Evolutionary conservation across 2,797 vertebrate genomes (phyloP).

Genomic region (Coregonus ussuriensis): DNA sequence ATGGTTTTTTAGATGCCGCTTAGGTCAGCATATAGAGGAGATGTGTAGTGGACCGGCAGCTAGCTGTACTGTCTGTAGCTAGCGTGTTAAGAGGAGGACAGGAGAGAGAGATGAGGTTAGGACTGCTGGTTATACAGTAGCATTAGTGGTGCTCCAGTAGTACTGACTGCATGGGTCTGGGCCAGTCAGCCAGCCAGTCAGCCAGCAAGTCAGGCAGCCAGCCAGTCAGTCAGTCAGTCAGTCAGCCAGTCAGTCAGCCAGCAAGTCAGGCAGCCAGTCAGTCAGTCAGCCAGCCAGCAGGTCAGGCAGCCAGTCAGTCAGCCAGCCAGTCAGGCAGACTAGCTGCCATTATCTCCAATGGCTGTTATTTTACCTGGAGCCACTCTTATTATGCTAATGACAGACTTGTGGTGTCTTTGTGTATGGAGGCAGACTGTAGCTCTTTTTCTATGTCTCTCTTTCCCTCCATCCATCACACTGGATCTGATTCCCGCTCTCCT

Average conservation of each 20-base stretch:
- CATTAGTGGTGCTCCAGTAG: slow-evolving; percentile 44
- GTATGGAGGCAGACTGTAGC: slow-evolving; percentile 56
- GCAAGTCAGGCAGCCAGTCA: no score
- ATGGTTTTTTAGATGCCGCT: neutral
- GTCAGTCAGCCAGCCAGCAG: no score
- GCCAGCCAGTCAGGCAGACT: slow-evolving; percentile 24
- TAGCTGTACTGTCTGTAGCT: neutral
- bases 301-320: no score
- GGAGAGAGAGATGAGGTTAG: neutral
- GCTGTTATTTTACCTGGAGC: slow-evolving; percentile 55
- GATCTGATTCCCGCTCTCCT: neutral
- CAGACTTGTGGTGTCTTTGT: slow-evolving; percentile 49
- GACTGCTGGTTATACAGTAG: slow-evolving; percentile 46
- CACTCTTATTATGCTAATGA: slow-evolving; percentile 67
- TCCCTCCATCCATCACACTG: no score
- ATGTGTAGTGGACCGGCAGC: neutral
- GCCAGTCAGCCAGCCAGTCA: no score
- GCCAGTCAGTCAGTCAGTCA: no score
- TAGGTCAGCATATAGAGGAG: neutral
- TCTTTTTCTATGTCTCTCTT: slow-evolving; percentile 52
- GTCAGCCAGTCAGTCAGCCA: no score
- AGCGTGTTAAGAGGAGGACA: neutral
- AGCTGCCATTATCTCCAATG: slow-evolving; percentile 64
- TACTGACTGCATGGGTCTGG: no score
- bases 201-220: no score